Evolutionary conservation across 2,113 vertebrate species (phyloP).

Genomic region (Pan paniscus): DNA sequence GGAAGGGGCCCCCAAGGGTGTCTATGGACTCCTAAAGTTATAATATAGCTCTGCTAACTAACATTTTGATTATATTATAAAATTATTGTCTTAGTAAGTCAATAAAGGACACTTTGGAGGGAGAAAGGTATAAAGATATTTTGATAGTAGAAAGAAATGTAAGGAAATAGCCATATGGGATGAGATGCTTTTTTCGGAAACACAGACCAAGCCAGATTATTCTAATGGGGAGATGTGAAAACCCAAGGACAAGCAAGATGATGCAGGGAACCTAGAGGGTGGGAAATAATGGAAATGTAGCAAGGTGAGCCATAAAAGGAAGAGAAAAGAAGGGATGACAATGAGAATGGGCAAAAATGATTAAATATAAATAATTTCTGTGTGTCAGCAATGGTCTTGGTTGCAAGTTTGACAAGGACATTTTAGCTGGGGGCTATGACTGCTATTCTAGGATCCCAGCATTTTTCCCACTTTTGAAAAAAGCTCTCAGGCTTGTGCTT

Average conservation of each 20-base stretch:
- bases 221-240: background rate
- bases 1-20: too few species aligned
- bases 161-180: background rate
- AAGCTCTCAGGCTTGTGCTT: background rate
- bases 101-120: background rate
- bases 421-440: background rate
- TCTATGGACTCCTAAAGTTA: background rate
- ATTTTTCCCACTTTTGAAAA: background rate
- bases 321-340: background rate
- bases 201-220: background rate
- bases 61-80: background rate
- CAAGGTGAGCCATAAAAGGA: background rate
- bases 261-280: background rate
- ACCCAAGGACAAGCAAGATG: background rate
- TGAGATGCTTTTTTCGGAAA: slow-evolving; percentile 17
- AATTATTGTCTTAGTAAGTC: background rate
- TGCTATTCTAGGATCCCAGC: background rate
- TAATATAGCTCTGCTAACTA: background rate
- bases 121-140: background rate
- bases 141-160: slow-evolving; percentile 1
- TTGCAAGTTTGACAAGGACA: background rate
- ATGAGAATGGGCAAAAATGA: background rate
- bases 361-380: background rate
- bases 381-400: background rate
- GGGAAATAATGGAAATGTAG: background rate